phyloP scores from a whole-genome alignment of 2,888 invertebrate genomes.

The Tipula confusa region DNA sequence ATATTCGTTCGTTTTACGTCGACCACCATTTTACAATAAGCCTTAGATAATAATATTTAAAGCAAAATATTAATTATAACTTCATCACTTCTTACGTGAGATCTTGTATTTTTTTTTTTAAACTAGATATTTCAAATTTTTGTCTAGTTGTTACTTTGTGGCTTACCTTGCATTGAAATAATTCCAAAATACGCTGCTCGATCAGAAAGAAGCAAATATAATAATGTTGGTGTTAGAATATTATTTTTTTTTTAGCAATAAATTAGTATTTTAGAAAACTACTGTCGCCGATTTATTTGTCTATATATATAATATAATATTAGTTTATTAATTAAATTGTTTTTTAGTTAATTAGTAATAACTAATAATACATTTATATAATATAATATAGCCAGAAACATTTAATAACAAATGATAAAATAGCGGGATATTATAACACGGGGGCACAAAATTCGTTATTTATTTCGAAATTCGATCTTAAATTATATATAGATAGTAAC shows the following conservation, averaged over 20 bases:
- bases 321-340: conserved; percentile 21
- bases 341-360: conserved; percentile 13
- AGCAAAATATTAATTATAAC: neutral
- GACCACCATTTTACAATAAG: neutral
- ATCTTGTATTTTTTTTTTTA: neutral
- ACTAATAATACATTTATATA: conserved; percentile 33
- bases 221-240: conserved; percentile 34
- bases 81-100: conserved; percentile 20
- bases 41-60: neutral
- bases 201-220: conserved; percentile 35
- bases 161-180: conserved; percentile 98
- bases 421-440: conserved; percentile 55
- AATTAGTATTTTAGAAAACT: conserved; percentile 26
- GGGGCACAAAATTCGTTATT: conserved; percentile 63
- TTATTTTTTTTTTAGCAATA: conserved; percentile 21
- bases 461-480: neutral
- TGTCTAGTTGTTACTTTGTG: conserved; percentile 3
- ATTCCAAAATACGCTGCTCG: conserved; percentile 93
- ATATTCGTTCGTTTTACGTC: neutral
- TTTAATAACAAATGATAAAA: conserved; percentile 37
- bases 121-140: conserved; percentile 8
- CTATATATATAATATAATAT: neutral
- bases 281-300: neutral
- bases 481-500: conserved; percentile 12
- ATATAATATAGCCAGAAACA: conserved; percentile 33